Evolutionary conservation across 1,140 invertebrate species (phyloP).

Genomic region (Drosophila lacteicornis): DNA sequence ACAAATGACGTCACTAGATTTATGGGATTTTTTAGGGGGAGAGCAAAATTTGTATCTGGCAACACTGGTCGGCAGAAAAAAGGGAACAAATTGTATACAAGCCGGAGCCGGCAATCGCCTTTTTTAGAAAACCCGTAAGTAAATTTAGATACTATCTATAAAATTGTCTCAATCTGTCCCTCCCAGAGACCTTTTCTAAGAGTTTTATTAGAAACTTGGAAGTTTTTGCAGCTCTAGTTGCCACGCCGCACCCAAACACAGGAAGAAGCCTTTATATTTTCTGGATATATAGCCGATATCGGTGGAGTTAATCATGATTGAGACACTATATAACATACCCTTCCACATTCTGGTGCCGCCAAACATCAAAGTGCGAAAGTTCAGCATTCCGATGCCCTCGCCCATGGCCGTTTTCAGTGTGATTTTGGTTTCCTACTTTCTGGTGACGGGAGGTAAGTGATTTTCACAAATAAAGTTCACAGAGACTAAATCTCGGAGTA

Average conservation of each 20-base stretch:
- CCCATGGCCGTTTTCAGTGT: constrained; percentile 96
- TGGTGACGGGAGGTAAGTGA: constrained; percentile 97
- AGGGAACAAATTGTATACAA: too few relatives aligned
- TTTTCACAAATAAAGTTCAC: accelerated
- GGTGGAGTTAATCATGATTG: constrained; percentile 87
- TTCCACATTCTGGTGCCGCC: constrained; percentile 95
- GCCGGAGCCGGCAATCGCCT: too few relatives aligned
- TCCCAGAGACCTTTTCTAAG: too few relatives aligned
- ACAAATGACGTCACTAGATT: too few relatives aligned
- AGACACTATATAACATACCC: constrained; percentile 91
- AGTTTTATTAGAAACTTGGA: too few relatives aligned
- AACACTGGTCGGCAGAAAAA: too few relatives aligned
- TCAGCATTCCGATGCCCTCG: constrained; percentile 90
- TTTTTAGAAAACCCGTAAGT: too few relatives aligned
- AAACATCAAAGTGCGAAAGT: constrained; percentile 96
- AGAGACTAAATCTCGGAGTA: background rate
- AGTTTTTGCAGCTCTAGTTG: background rate
- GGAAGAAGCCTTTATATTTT: background rate
- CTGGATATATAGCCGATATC: background rate
- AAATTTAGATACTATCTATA: too few relatives aligned
- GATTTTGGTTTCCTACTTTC: constrained; percentile 97
- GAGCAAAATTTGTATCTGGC: too few relatives aligned
- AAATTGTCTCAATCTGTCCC: too few relatives aligned
- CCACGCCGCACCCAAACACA: background rate
- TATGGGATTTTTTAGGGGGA: too few relatives aligned